phyloP scores from a whole-genome alignment of 2,888 invertebrate genomes.

The Nipponacmea schrenckii region DNA sequence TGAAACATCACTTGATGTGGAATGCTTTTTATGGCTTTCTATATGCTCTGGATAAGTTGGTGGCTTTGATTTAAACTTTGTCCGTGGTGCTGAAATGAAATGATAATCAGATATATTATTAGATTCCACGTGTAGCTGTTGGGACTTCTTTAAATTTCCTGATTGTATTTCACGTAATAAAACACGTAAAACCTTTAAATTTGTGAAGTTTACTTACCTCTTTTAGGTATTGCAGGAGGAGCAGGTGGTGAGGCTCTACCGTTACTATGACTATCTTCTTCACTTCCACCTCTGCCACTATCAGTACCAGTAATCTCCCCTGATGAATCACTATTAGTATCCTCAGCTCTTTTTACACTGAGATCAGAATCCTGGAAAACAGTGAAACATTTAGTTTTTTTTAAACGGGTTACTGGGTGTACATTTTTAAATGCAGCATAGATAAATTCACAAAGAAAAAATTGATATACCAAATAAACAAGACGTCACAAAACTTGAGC shows the following conservation, averaged over 20 bases:
- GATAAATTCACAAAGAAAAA: no score
- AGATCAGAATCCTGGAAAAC: neutral
- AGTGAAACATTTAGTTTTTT: no score
- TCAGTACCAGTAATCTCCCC: conserved; percentile 34
- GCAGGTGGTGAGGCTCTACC: conserved; percentile 28
- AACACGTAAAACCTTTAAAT: neutral
- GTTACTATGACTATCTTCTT: conserved; percentile 33
- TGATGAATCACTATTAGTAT: conserved; percentile 32
- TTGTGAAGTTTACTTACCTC: neutral
- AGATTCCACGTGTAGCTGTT: no score
- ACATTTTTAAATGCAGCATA: no score
- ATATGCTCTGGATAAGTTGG: conserved; percentile 1
- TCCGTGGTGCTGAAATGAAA: neutral
- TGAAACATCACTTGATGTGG: neutral
- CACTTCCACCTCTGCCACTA: conserved; percentile 37
- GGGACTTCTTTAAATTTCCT: no score
- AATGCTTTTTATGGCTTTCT: neutral
- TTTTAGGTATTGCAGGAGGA: conserved; percentile 19
- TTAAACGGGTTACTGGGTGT: no score
- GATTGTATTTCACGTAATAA: no score
- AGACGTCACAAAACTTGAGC: no score
- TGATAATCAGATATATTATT: neutral
- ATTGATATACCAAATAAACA: no score
- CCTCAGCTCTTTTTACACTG: conserved; percentile 19
- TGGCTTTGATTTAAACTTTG: neutral